Evolutionary conservation across 92 coral and sea anemone species (phyloP), one percentile per base, ranked within the genome.

Genomic region (Palythoa heliodiscus): DNA sequence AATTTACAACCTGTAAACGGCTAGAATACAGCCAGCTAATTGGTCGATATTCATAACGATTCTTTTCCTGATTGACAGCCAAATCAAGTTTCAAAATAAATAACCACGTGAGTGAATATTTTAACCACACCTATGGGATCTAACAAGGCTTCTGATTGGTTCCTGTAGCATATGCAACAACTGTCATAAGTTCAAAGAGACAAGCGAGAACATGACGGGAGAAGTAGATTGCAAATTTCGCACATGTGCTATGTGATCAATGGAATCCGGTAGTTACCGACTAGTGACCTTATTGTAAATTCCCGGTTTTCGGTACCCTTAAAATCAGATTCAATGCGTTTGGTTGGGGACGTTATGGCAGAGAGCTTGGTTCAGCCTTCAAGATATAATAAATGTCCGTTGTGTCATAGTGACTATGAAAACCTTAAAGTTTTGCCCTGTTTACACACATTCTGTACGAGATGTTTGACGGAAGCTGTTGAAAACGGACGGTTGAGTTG

Each of bases 401-500:
- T 87, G 87, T 96, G 99, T 89, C 93, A 87, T 48, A 92, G 85
- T 90, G 96, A 88, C 91, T 93, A 91, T 88, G 98, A 96, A 73
- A 93, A 94, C 87, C 97, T 98, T 35, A 96, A 88, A 92, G 95
- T 96, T 91, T 87, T 96, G 76, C 99, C 99, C 74, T 96, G 99
- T 96, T 96, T 96, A 96, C 99, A 96, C 95, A 94, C 99, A 70
- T 96, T 92, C 86, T 96, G 99, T 82, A 93, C 88, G 87, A 93
- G 86, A 75, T 96, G 99, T 86, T 89, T 96, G 82, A 93, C 78
- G 93, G 93, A 91, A 89, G 96, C 95, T 63, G 89, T 96, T 75
- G 98, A 94, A 82, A 92, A 91, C 50, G 99, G 99, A 67, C 94
- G 95, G 72, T 88, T 96, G 73, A 88, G 87, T 82, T 96, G 99